phyloP scores from a whole-genome alignment of 2,888 invertebrate genomes.

The Eumacrocentrus americanus region DNA sequence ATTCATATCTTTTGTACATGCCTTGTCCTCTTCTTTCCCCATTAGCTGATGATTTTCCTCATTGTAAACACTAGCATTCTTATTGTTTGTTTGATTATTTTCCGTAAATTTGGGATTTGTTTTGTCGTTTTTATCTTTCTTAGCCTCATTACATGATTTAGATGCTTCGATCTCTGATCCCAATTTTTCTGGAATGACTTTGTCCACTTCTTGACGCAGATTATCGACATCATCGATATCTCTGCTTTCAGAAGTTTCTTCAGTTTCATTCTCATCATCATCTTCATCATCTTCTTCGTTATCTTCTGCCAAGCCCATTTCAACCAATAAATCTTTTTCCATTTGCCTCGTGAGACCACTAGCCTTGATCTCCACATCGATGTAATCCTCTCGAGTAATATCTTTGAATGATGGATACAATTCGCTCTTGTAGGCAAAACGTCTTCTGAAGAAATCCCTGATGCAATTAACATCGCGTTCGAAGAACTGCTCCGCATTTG shows the following conservation, averaged over 20 bases:
- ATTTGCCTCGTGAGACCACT: conserved; percentile 87
- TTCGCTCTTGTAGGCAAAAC: conserved; percentile 89
- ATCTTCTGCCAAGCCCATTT: conserved; percentile 64
- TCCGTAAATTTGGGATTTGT: no score
- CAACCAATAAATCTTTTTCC: conserved; percentile 73
- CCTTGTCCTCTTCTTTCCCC: no score
- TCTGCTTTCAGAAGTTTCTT: conserved; percentile 49
- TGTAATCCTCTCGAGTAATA: conserved; percentile 71
- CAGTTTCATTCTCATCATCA: conserved; percentile 45
- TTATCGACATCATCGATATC: conserved; percentile 61
- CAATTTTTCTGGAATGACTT: conserved; percentile 67
- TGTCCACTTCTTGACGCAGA: conserved; percentile 68
- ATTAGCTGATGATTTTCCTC: no score
- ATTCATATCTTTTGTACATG: no score
- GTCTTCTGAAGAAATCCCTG: conserved; percentile 85
- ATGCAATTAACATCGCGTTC: conserved; percentile 94
- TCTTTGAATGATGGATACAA: conserved; percentile 79
- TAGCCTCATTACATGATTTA: no score
- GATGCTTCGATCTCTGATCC: conserved; percentile 1
- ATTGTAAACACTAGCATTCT: conserved; percentile 14
- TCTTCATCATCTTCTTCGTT: conserved; percentile 48
- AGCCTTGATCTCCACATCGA: conserved; percentile 90
- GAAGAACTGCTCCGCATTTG: conserved; percentile 91
- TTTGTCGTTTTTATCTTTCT: no score
- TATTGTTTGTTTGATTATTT: conserved; percentile 28